Evolutionary conservation across 2,113 vertebrate species (phyloP).

Genomic region (Tympanuchus pallidicinctus): DNA sequence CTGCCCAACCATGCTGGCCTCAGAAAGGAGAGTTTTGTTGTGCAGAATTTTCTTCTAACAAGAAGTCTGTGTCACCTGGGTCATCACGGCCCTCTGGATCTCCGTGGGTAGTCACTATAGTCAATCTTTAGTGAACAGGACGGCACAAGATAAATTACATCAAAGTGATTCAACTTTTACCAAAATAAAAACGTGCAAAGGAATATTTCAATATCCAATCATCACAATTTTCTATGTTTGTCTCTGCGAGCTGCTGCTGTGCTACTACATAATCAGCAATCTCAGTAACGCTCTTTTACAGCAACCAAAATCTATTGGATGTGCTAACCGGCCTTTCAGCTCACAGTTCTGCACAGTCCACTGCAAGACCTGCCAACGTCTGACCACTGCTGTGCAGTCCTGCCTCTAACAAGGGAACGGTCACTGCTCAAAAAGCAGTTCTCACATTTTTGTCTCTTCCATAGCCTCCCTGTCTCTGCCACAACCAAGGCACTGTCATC

Average conservation of each 20-base stretch:
- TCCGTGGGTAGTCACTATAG: neutral
- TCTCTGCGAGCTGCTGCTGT: neutral
- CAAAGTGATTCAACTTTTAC: neutral
- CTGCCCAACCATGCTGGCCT: neutral
- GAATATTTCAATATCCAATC: neutral
- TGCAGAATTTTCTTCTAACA: neutral
- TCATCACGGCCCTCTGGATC: neutral
- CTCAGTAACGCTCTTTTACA: neutral
- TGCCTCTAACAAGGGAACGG: neutral
- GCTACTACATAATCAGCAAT: neutral
- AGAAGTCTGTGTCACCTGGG: neutral
- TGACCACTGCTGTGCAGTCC: neutral
- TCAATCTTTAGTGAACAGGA: neutral
- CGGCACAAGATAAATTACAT: neutral
- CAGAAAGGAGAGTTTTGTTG: neutral
- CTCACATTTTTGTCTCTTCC: neutral
- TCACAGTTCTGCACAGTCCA: neutral
- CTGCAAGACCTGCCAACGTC: neutral
- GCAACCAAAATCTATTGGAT: neutral
- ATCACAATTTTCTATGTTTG: rapidly evolving
- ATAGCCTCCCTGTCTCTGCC: neutral
- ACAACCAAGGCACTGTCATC: neutral
- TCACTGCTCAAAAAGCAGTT: neutral
- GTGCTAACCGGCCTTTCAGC: neutral
- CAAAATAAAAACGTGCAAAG: neutral